Evolutionary conservation across 2,113 vertebrate genomes (phyloP).

Genomic region (Myrmecobius fasciatus): DNA sequence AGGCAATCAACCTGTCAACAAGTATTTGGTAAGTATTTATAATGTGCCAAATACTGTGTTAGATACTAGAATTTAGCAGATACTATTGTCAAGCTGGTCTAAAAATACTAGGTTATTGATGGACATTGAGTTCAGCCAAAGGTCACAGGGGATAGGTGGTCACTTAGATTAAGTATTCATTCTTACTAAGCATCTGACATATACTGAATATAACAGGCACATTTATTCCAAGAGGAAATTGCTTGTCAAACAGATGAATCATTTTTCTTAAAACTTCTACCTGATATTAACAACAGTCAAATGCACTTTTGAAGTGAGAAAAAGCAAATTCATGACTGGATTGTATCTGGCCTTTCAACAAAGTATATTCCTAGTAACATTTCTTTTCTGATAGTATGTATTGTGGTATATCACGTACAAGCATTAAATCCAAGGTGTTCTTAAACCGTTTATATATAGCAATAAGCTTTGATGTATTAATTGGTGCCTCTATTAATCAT

Average conservation of each 20-base stretch:
- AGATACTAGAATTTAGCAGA: not conserved
- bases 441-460: not conserved
- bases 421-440: not conserved
- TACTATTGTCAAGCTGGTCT: not conserved
- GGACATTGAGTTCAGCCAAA: not conserved
- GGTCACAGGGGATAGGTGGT: not conserved
- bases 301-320: not conserved
- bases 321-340: not conserved
- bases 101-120: not conserved
- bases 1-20: not conserved
- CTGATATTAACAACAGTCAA: not conserved
- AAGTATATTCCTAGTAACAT: not conserved
- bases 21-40: not conserved
- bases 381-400: not conserved
- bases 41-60: not conserved
- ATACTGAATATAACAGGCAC: not conserved
- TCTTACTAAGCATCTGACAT: not conserved
- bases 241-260: conserved; percentile 14
- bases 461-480: not conserved
- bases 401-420: not conserved
- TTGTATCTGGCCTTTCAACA: not conserved
- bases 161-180: not conserved
- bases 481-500: not conserved
- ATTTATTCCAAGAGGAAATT: conserved; percentile 32
- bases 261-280: not conserved